Percentiles rank a stretch among this genome's conserved stretches.
Evolutionary conservation across 2,797 vertebrate genomes (phyloP).

Genomic region (Acanthopagrus latus): DNA sequence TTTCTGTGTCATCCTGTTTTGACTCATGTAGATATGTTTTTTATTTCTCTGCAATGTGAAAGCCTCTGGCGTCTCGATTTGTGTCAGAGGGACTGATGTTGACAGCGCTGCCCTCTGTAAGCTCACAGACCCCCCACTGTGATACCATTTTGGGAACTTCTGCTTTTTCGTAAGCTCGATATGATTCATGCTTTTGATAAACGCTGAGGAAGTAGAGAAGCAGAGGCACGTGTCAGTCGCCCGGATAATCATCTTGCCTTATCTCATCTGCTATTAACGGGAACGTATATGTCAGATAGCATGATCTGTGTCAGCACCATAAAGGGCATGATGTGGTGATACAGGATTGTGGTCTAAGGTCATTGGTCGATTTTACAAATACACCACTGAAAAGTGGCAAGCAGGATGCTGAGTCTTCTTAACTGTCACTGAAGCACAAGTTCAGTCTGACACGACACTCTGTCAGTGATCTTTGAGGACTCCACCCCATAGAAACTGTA

Average conservation of each 20-base stretch:
- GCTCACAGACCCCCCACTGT: constrained; percentile 28
- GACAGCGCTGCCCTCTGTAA: constrained; percentile 1
- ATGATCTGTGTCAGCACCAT: constrained; percentile 5
- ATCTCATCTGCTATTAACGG: background rate
- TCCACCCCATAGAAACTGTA: constrained; percentile 42
- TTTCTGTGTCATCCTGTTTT: background rate
- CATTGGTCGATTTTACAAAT: background rate
- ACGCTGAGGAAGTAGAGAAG: constrained; percentile 58
- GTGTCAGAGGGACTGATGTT: constrained; percentile 15
- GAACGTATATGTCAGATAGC: constrained; percentile 2
- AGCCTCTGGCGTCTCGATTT: background rate
- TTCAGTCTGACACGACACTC: background rate
- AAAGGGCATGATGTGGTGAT: background rate
- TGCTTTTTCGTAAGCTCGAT: constrained; percentile 55
- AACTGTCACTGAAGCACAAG: background rate
- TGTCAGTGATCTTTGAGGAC: constrained; percentile 3
- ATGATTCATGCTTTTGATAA: constrained; percentile 62
- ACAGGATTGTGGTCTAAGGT: background rate
- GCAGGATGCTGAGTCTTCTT: background rate
- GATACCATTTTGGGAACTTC: constrained; percentile 64
- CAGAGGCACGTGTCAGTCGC: constrained; percentile 42
- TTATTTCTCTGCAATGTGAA: constrained; percentile 12
- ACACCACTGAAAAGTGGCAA: background rate
- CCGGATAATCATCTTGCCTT: background rate
- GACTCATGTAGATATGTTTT: constrained; percentile 2